phyloP scores from a whole-genome alignment of 2,797 vertebrate species.

The Monodelphis domestica region DNA sequence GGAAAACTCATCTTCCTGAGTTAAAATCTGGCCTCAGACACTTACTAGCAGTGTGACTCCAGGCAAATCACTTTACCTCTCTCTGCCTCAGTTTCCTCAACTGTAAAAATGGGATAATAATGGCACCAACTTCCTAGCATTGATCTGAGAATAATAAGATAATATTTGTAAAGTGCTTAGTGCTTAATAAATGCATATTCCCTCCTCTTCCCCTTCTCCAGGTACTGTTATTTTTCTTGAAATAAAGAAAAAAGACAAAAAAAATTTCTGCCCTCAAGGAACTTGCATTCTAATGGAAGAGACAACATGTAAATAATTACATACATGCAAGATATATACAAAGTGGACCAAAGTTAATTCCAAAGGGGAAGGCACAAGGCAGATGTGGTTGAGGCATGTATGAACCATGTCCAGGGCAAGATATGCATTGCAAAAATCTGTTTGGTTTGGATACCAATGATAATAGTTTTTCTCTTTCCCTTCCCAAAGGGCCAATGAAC shows the following conservation, averaged over 20 bases:
- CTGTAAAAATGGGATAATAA: background rate
- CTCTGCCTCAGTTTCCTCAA: slow-evolving; percentile 28
- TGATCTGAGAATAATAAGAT: background rate
- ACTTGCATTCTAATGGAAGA: background rate
- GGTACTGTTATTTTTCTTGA: background rate
- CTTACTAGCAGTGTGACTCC: slow-evolving; percentile 6
- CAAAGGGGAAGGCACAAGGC: background rate
- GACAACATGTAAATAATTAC: background rate
- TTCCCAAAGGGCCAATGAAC: too few relatives aligned
- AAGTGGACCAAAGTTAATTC: background rate
- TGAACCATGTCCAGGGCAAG: background rate
- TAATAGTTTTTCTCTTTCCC: background rate
- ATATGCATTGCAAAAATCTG: background rate
- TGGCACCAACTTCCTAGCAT: background rate
- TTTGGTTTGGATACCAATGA: background rate
- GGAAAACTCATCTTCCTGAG: background rate
- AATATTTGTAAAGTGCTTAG: background rate
- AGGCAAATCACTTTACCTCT: background rate
- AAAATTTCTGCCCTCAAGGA: background rate
- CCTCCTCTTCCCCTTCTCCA: background rate
- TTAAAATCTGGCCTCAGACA: slow-evolving; percentile 37
- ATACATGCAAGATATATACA: background rate
- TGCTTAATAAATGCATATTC: background rate
- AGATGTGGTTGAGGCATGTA: background rate
- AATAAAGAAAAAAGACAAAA: background rate